Evolutionary conservation across 1,140 invertebrate species (phyloP).

Genomic region (Calosoma granatense): DNA sequence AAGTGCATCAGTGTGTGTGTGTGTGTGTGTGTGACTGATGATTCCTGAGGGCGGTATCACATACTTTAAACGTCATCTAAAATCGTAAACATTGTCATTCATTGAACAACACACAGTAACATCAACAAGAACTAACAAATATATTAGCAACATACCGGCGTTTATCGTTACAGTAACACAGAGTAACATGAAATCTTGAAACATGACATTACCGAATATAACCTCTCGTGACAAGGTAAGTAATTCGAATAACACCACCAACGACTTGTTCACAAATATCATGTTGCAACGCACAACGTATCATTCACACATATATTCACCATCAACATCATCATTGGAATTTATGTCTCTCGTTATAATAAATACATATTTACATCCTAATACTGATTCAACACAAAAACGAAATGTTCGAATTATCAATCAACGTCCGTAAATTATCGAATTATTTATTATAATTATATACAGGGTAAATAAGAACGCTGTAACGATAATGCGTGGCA

Average conservation of each 20-base stretch:
- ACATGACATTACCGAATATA: too few relatives aligned
- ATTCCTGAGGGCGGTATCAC: not conserved
- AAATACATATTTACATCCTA: conserved; percentile 8
- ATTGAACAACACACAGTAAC: too few relatives aligned
- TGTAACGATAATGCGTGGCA: too few relatives aligned
- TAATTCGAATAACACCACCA: too few relatives aligned
- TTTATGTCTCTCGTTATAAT: not conserved
- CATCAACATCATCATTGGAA: too few relatives aligned
- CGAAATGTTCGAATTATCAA: not conserved
- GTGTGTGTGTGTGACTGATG: not conserved
- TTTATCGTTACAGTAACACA: too few relatives aligned
- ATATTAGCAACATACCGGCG: too few relatives aligned
- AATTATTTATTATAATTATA: not conserved
- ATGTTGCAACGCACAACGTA: not conserved
- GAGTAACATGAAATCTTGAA: too few relatives aligned
- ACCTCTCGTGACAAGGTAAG: too few relatives aligned
- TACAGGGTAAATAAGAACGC: not conserved
- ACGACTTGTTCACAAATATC: too few relatives aligned
- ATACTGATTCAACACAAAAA: conserved; percentile 5
- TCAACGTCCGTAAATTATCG: not conserved
- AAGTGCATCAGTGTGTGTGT: not conserved
- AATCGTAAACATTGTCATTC: too few relatives aligned
- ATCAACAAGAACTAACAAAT: too few relatives aligned
- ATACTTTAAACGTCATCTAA: not conserved
- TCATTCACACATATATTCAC: not conserved